These are phyloP conservation scores for Theristicus caerulescens DNA, from an alignment of 2,113 vertebrate genomes.

Conservation along the genomic window DNA sequence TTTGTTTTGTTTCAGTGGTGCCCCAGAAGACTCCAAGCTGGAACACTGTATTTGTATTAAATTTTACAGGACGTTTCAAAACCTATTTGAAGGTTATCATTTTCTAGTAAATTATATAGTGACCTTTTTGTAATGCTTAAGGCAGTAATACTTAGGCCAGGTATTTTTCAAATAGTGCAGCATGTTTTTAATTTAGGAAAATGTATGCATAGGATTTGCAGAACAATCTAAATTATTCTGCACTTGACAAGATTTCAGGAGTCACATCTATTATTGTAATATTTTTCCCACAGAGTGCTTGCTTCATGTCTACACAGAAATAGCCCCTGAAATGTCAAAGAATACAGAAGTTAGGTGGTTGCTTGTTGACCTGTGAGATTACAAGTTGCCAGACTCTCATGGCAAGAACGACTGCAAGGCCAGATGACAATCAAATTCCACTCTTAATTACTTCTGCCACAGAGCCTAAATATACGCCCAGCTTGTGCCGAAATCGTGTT, in stretches of 20 bases:
- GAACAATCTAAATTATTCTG: constrained; percentile 36
- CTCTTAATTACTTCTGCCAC: constrained; percentile 43
- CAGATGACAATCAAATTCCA: constrained; percentile 36
- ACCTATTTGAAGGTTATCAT: background rate
- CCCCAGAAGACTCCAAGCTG: background rate
- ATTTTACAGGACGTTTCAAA: background rate
- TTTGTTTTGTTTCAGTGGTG: background rate
- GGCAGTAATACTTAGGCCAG: background rate
- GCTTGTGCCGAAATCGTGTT: background rate
- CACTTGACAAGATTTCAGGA: constrained; percentile 9
- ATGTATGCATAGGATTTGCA: background rate
- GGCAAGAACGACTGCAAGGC: constrained; percentile 47
- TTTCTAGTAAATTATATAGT: background rate
- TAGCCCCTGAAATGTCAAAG: constrained; percentile 46
- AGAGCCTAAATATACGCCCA: background rate
- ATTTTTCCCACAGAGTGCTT: background rate
- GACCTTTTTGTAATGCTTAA: background rate
- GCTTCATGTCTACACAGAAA: constrained; percentile 25
- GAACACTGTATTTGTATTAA: background rate
- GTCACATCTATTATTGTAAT: background rate
- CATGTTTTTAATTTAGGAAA: constrained; percentile 12
- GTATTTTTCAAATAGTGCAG: background rate
- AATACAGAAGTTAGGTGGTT: constrained; percentile 14
- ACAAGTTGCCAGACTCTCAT: constrained; percentile 45
- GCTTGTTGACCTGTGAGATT: constrained; percentile 56